Percentiles rank a stretch among this genome's conserved stretches.
These are phyloP conservation scores for Acrocephalus arundinaceus DNA, from an alignment of 2,113 vertebrate species.

Conservation along the genomic window DNA sequence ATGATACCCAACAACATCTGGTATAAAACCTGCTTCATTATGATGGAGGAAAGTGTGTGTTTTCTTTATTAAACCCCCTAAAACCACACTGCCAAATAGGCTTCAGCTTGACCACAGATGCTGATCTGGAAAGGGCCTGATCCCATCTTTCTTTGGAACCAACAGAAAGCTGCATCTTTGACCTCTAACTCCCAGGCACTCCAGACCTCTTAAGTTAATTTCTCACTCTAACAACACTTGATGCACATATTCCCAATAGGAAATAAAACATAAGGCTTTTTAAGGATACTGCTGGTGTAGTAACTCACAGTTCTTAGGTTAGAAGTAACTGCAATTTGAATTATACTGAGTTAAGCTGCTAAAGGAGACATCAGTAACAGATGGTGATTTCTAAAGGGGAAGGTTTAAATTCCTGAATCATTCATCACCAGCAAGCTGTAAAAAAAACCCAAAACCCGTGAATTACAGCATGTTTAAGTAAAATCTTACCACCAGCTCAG, in stretches of 20 bases:
- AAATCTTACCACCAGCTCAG: background rate
- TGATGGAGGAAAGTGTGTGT: accelerated
- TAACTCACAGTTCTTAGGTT: background rate
- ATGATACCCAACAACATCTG: background rate
- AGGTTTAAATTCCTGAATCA: background rate
- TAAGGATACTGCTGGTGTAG: background rate
- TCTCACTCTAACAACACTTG: background rate
- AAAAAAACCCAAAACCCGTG: background rate
- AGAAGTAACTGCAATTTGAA: background rate
- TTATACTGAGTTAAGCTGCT: background rate
- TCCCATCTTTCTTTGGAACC: background rate
- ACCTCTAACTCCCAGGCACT: background rate
- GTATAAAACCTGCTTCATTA: background rate
- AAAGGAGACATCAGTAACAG: background rate
- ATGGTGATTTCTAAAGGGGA: background rate
- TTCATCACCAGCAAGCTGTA: background rate
- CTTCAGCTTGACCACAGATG: background rate
- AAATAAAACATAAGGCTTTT: background rate
- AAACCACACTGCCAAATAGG: background rate
- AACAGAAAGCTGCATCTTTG: background rate
- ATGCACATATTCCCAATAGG: background rate
- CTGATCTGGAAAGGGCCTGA: background rate
- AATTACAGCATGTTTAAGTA: background rate
- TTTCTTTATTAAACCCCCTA: background rate
- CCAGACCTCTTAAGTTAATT: background rate